Base-by-base conservation (phyloP, 1,140 invertebrate species). In the Tetramorium parvispinum region DNA sequence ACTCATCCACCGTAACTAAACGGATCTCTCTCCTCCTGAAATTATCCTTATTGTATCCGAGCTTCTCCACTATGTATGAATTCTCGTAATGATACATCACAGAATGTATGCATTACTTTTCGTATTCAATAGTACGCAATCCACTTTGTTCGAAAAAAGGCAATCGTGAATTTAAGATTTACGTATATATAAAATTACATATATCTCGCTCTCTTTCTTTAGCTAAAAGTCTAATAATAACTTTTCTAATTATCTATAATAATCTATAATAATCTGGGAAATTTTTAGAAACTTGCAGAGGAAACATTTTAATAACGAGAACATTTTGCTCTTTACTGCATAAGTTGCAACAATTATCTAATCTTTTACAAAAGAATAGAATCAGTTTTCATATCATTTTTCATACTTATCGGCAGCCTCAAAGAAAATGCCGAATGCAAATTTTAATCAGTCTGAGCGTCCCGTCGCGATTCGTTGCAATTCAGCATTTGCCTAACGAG, bases 401-500 rank as follows among this genome's bases (percentile, higher is more conserved):
- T 32, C 37, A 13, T 51, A 46, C 37, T 32, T 8, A 21, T 18
- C 21, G 40, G 3, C 37, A 46, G 18, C 8, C 5, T 8, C 21
- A 27, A 75, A 46, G 37, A n/a, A 49, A 24, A 55, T 6, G 10
- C n/a, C 21, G 13, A 59, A 89, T 89, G 82, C 85, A 86, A 89
- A 83, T 89, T 76, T 66, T 18, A 73, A 53, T 32, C 66, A 57
- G 53, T 51, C 27, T 7, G 79, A 51, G 16, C 55, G 37, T 85
- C 55, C 18, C 57, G 18, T 21, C 40, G 68, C 82, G 82, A 81
- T 71, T 85, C 78, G 81, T 78, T 78, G 83, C 91, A 86, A 92
- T 93, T 94, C 93, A 93, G 92, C 94, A 93, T 93, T 92, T 92
- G 91, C 85, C 90, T 94, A 94, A 94, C 92, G 92, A 93, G 88